Evolutionary conservation across 2,888 invertebrate species (phyloP).

Genomic region (Norana najaformis): DNA sequence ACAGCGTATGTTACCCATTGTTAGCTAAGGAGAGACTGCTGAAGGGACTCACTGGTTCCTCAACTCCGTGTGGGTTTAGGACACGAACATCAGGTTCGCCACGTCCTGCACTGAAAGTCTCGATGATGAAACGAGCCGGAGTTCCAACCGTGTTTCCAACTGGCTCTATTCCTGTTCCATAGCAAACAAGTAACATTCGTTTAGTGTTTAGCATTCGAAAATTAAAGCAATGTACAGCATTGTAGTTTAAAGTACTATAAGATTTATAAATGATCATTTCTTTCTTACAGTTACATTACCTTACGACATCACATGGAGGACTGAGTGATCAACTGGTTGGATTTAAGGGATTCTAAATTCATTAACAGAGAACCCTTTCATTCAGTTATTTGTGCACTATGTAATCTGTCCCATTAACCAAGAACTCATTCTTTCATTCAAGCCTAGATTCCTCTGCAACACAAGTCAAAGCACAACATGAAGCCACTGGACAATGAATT

Average conservation of each 20-base stretch:
- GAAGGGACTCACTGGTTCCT: slow-evolving; percentile 56
- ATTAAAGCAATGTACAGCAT: neutral
- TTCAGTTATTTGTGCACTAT: no score
- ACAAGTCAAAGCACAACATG: neutral
- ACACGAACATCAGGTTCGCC: slow-evolving; percentile 74
- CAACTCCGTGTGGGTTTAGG: slow-evolving; percentile 69
- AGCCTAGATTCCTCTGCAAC: neutral
- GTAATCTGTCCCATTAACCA: no score
- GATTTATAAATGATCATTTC: no score
- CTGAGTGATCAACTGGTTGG: no score
- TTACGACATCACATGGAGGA: no score
- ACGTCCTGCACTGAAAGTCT: slow-evolving; percentile 83
- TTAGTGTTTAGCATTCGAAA: neutral
- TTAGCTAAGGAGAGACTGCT: neutral
- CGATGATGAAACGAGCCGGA: slow-evolving; percentile 82
- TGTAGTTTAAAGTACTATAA: no score
- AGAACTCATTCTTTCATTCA: neutral
- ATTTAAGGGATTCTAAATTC: no score
- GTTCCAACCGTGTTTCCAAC: slow-evolving; percentile 74
- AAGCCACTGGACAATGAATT: neutral
- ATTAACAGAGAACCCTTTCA: no score
- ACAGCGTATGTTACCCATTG: neutral
- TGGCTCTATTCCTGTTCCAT: slow-evolving; percentile 54
- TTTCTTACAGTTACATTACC: no score
- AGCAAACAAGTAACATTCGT: neutral